These are phyloP conservation scores for Gerris lacustris DNA, from an alignment of 2,888 invertebrate genomes.

Conservation along the genomic window DNA sequence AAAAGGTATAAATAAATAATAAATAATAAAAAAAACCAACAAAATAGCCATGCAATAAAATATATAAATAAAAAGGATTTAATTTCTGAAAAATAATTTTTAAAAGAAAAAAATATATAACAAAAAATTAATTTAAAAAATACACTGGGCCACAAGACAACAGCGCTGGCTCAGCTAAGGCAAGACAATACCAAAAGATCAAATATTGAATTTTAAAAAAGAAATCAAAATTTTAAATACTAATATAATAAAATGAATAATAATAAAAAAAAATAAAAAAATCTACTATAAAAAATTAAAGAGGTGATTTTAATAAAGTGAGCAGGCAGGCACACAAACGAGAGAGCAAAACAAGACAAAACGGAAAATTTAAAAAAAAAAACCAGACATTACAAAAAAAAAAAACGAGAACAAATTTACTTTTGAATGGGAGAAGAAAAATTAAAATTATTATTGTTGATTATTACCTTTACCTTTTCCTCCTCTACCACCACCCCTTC, in stretches of 20 bases:
- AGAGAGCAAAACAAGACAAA: no score
- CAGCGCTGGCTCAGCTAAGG: neutral
- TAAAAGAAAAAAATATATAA: no score
- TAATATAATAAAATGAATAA: no score
- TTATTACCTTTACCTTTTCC: conserved; percentile 61
- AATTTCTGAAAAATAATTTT: no score
- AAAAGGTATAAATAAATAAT: no score
- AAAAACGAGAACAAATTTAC: no score
- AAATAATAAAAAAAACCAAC: neutral
- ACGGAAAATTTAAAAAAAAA: neutral
- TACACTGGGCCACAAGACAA: neutral
- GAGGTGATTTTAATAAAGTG: neutral
- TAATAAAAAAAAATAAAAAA: neutral
- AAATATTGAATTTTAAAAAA: no score
- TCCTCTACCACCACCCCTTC: conserved; percentile 48
- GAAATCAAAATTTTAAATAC: no score
- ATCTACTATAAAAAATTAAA: neutral
- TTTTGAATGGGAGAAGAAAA: neutral
- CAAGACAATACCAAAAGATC: no score
- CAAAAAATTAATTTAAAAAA: no score
- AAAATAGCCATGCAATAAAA: neutral
- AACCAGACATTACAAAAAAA: no score
- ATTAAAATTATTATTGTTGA: neutral
- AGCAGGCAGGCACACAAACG: neutral
- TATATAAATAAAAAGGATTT: no score